Evolutionary conservation across 1,140 invertebrate genomes (phyloP).

Genomic region (Batillaria attramentaria): DNA sequence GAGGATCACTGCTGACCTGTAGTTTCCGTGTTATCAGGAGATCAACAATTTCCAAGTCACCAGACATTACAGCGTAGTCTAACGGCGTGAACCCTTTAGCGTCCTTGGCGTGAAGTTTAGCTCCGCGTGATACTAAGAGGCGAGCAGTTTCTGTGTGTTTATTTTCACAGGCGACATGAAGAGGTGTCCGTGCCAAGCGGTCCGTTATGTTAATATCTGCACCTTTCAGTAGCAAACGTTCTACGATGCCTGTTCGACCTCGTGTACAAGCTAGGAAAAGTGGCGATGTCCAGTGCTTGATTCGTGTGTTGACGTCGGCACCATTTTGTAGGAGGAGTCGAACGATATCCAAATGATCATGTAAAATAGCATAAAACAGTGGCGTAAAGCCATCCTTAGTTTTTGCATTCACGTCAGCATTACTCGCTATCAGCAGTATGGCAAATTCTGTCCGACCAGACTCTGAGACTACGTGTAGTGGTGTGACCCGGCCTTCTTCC

Average conservation of each 20-base stretch:
- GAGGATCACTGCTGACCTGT: no score
- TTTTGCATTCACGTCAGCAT: background rate
- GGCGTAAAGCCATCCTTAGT: background rate
- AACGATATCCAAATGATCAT: background rate
- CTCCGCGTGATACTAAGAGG: background rate
- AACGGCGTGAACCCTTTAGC: no score
- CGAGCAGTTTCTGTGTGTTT: background rate
- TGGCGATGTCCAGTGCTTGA: background rate
- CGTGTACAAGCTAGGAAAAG: no score
- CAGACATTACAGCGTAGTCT: no score
- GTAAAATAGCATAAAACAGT: background rate
- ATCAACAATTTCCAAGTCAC: no score
- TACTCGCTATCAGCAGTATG: background rate
- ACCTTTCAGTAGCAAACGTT: no score
- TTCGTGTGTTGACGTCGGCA: background rate
- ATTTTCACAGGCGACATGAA: background rate
- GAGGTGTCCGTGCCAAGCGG: no score
- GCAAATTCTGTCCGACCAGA: background rate
- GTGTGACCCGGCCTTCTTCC: background rate
- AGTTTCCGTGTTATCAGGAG: no score
- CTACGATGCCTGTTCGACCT: no score
- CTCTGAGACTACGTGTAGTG: background rate
- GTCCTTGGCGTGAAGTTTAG: background rate
- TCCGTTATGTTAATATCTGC: no score
- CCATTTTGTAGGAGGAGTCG: background rate